phyloP scores from a whole-genome alignment of 2,888 invertebrate species.

The Clusia tigrina region DNA sequence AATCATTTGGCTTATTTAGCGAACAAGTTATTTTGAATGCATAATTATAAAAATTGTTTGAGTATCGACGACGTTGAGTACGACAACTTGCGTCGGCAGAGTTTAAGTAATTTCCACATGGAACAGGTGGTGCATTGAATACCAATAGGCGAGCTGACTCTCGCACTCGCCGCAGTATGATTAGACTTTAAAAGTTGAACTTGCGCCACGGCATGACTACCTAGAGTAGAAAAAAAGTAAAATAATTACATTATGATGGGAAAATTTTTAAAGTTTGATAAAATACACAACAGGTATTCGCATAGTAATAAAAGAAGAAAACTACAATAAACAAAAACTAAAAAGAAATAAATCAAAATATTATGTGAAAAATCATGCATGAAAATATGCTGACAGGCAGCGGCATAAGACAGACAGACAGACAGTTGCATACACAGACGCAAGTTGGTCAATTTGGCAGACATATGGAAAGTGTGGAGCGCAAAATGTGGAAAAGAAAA shows the following conservation, averaged over 20 bases:
- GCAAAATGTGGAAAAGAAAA: too few species aligned
- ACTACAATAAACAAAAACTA: too few species aligned
- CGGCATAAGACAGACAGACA: background rate
- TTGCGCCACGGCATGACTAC: background rate
- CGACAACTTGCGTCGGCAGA: too few species aligned
- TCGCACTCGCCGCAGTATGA: background rate
- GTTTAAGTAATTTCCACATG: too few species aligned
- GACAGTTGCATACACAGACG: background rate
- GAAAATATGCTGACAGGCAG: constrained; percentile 1
- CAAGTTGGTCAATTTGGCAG: background rate
- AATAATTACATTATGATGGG: background rate
- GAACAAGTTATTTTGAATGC: too few species aligned
- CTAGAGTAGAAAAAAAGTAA: background rate
- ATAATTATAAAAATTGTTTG: too few species aligned
- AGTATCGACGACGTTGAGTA: too few species aligned
- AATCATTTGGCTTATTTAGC: too few species aligned
- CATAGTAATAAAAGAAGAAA: too few species aligned
- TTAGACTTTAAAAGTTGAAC: background rate
- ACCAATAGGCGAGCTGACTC: background rate
- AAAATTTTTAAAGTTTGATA: background rate
- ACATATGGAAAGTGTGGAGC: too few species aligned
- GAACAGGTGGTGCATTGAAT: background rate
- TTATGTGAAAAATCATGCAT: background rate
- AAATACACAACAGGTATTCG: too few species aligned
- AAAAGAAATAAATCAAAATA: too few species aligned